Conservation (phyloP, 2,113 vertebrate species). For the Zosterops lateralis region DNA sequence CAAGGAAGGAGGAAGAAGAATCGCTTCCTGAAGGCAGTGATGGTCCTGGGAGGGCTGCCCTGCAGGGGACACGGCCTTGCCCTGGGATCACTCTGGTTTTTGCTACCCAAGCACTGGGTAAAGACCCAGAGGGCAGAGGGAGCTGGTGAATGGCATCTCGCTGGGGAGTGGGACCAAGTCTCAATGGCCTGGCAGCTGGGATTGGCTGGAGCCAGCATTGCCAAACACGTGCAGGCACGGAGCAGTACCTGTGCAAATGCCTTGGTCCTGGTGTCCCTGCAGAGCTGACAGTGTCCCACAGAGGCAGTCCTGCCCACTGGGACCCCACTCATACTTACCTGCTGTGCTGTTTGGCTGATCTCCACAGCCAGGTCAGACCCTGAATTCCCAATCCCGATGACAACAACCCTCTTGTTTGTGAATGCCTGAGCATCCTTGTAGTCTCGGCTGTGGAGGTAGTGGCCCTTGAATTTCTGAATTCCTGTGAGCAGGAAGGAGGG, state of each 20-base stretch:
- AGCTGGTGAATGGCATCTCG: not conserved
- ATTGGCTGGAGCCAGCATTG: not conserved
- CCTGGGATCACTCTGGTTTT: not conserved
- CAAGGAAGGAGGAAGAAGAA: not conserved
- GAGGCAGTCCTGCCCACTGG: accelerated
- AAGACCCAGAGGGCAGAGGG: not conserved
- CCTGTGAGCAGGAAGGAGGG: constrained; percentile 66
- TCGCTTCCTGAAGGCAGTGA: not conserved
- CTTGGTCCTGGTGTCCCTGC: not conserved
- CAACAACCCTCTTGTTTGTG: constrained; percentile 80
- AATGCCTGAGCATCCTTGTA: constrained; percentile 80
- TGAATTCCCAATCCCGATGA: constrained; percentile 90
- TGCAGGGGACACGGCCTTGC: accelerated
- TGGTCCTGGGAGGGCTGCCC: not conserved
- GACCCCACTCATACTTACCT: constrained; percentile 67
- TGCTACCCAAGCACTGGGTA: not conserved
- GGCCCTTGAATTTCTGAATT: constrained; percentile 82
- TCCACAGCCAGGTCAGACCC: constrained; percentile 89
- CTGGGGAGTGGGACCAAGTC: not conserved
- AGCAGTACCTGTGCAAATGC: accelerated
- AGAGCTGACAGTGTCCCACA: not conserved
- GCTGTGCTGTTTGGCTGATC: constrained; percentile 83
- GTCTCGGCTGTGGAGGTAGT: constrained; percentile 83
- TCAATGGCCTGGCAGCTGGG: not conserved
- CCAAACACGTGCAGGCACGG: accelerated